Evolutionary conservation across 2,888 invertebrate species (phyloP), one percentile per base, ranked within the genome.

Genomic region (Sesamia inferens): DNA sequence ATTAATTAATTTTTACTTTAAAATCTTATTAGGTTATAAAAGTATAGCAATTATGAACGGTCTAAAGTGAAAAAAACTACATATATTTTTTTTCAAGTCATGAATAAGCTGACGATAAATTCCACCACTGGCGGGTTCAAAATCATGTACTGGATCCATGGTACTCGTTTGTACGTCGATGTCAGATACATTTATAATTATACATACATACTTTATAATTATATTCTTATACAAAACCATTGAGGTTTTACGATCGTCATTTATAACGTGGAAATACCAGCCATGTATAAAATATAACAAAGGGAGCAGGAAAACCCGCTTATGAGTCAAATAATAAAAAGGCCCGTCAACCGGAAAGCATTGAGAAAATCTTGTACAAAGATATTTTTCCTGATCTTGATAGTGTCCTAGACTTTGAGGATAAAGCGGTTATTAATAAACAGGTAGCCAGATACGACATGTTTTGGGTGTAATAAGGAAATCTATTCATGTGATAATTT

Each of bases 331-430:
- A 55, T 22, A n/a, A 47, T 55, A 54, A 42, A 51, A 48, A 66
- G 10, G 16, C 31, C 39, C 11, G 44, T 47, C 16, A 62, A 65
- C 39, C 55, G 73, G 74, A 83, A 76, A 51, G 6, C 74, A 76
- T 85, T 81, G 85, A 76, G 67, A 76, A 85, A 75, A 81, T 79
- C 66, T 68, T 31, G 64, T 54, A 39, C 13, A 0, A 22, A 42
- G 19, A 39, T 8, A 54, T 54, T 79, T 80, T 79, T 74, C 77
- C 81, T 85, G 83, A 81, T 79, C 65, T 79, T 81, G 77, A 74
- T 42, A 31, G 61, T 69, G 65, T 64, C 66, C 65, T 76, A 70
- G 71, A 75, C 39, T 39, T 68, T 44, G 22, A 76, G 63, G 44
- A 66, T 67, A 8, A 75, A 19, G 39, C 11, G 19, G 6, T 42